phyloP scores from a whole-genome alignment of 1,140 invertebrate genomes.

The Aphelenchoides fujianensis region DNA sequence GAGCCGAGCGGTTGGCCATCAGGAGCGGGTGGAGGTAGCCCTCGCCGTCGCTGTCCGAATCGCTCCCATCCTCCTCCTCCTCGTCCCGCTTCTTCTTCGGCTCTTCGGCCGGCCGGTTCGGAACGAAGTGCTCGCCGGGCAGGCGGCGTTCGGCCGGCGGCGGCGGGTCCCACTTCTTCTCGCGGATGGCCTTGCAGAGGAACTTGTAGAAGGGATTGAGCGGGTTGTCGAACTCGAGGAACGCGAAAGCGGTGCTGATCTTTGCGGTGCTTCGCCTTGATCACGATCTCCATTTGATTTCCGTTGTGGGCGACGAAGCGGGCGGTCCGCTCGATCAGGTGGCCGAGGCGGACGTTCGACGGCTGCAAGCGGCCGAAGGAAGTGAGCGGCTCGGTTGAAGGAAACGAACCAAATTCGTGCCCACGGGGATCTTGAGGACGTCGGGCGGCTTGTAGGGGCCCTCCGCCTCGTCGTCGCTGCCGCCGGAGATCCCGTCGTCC shows the following conservation, averaged over 20 bases:
- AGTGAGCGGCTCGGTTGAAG: background rate
- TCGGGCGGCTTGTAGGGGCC: conserved; percentile 8
- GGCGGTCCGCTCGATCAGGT: conserved; percentile 15
- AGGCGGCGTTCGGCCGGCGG: background rate
- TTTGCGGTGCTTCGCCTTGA: conserved; percentile 13
- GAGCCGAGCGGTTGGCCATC: background rate
- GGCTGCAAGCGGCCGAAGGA: conserved; percentile 6
- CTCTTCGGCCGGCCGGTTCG: background rate
- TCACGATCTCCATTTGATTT: conserved; percentile 21
- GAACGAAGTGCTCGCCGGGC: conserved; percentile 5
- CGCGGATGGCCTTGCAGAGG: conserved; percentile 13
- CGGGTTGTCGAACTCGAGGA: conserved; percentile 15
- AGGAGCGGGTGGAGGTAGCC: conserved; percentile 16
- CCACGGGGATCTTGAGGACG: background rate
- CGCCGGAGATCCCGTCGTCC: background rate
- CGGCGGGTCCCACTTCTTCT: conserved; percentile 10
- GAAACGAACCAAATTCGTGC: conserved; percentile 2
- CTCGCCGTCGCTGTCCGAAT: conserved; percentile 10
- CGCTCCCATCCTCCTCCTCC: background rate
- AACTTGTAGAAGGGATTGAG: conserved; percentile 19
- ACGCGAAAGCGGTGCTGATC: background rate
- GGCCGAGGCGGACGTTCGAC: background rate
- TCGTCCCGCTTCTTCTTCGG: background rate
- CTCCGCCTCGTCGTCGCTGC: conserved; percentile 5
- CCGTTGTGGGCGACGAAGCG: conserved; percentile 6